These are phyloP conservation scores for Protodeltote pygarga DNA, from an alignment of 2,888 invertebrate genomes.

Conservation along the genomic window DNA sequence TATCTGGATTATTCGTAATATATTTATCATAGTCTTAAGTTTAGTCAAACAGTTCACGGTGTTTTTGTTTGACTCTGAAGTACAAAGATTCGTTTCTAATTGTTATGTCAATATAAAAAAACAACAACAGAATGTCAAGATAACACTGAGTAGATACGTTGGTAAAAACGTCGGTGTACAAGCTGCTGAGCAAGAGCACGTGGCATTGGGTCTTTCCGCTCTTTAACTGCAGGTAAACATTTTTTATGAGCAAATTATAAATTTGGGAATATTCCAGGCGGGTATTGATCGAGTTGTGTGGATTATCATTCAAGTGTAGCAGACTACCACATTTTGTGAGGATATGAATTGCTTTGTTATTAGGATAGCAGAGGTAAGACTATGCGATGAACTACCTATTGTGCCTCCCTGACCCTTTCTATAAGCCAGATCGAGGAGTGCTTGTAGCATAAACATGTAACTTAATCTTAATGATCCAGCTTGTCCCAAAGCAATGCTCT, in stretches of 20 bases:
- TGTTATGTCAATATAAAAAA: slow-evolving; percentile 49
- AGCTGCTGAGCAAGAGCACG: slow-evolving; percentile 78
- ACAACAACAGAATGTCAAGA: slow-evolving; percentile 50
- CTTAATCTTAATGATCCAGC: too few species aligned
- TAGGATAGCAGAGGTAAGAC: too few species aligned
- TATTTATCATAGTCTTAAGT: too few species aligned
- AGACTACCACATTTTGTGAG: slow-evolving; percentile 58
- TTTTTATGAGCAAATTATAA: slow-evolving; percentile 74
- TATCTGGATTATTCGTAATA: not conserved
- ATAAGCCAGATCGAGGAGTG: too few species aligned
- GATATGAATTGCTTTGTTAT: slow-evolving; percentile 41
- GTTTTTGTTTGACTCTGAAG: slow-evolving; percentile 17
- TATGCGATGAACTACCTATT: too few species aligned
- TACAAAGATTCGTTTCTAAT: slow-evolving; percentile 43
- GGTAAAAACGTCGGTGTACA: slow-evolving; percentile 54
- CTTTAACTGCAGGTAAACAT: slow-evolving; percentile 80
- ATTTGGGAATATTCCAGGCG: slow-evolving; percentile 73
- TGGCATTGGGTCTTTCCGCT: slow-evolving; percentile 84
- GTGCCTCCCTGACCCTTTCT: too few species aligned
- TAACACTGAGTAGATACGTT: slow-evolving; percentile 46
- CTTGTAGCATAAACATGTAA: too few species aligned
- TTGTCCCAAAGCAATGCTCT: too few species aligned
- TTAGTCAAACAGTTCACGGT: not conserved
- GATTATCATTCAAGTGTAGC: slow-evolving; percentile 57
- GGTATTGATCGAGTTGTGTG: slow-evolving; percentile 58